phyloP scores from a whole-genome alignment of 2,888 invertebrate genomes.

The Leucophenga maculata region DNA sequence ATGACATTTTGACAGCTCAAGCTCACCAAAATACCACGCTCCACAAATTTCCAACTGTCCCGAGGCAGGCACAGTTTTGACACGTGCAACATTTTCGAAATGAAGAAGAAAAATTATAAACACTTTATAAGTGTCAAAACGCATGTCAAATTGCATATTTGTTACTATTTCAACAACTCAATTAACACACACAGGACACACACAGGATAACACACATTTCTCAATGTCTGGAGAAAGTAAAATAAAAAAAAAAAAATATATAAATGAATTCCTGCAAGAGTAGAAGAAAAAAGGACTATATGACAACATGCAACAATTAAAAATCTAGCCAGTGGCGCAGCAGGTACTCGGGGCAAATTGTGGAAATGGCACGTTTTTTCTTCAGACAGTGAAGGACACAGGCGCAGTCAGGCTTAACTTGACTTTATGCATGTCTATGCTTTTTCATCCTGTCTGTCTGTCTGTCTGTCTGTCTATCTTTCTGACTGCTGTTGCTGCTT shows the following conservation, averaged over 20 bases:
- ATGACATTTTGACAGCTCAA: not conserved
- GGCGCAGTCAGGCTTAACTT: not conserved
- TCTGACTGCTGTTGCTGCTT: not conserved
- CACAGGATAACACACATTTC: not conserved
- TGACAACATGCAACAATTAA: constrained; percentile 15
- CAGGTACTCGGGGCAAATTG: not conserved
- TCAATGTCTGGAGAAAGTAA: not conserved
- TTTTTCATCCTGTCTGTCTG: not conserved
- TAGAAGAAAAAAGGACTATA: not conserved
- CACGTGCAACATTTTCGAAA: not conserved
- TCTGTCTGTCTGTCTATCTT: too few relatives aligned
- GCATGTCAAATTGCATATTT: constrained; percentile 5
- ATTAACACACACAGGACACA: too few relatives aligned
- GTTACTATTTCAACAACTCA: constrained; percentile 11
- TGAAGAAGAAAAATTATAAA: not conserved
- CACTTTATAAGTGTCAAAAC: constrained; percentile 12
- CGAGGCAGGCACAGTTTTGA: not conserved
- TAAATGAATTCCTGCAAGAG: not conserved
- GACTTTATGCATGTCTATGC: not conserved
- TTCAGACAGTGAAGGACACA: not conserved
- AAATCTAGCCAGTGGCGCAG: constrained; percentile 7
- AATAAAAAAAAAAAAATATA: not conserved
- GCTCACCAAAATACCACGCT: not conserved
- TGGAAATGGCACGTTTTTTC: constrained; percentile 12
- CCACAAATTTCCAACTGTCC: not conserved